phyloP scores from a whole-genome alignment of 2,888 invertebrate species.

The Ophion obscuratus region DNA sequence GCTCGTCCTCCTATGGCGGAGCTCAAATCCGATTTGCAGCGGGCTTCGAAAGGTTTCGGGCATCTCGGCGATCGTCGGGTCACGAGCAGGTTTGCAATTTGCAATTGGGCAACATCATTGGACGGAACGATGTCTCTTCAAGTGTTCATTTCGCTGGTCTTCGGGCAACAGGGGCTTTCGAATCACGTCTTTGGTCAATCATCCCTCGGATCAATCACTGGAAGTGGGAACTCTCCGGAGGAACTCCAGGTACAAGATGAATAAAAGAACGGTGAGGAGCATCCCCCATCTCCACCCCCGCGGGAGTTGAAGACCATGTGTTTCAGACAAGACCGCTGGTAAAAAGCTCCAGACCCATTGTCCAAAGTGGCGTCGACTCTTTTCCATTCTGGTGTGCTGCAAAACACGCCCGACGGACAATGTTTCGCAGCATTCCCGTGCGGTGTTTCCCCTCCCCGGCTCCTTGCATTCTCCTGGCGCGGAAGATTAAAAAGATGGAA shows the following conservation, averaged over 20 bases:
- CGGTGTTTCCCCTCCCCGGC: constrained; percentile 24
- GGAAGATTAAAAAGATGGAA: constrained; percentile 64
- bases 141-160: not conserved
- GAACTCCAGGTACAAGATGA: constrained; percentile 10
- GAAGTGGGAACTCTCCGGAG: not conserved
- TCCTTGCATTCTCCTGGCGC: constrained; percentile 36
- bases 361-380: constrained; percentile 65
- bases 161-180: not conserved
- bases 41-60: constrained; percentile 3
- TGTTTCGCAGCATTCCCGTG: constrained; percentile 40
- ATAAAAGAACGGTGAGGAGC: not conserved
- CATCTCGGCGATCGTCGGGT: not conserved
- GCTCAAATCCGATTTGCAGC: constrained; percentile 36
- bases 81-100: not conserved
- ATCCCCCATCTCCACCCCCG: not conserved
- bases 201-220: not conserved
- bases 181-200: not conserved
- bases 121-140: not conserved
- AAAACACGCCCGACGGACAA: constrained; percentile 42
- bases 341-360: constrained; percentile 56
- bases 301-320: constrained; percentile 6
- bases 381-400: constrained; percentile 51
- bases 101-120: not conserved
- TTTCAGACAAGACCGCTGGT: not conserved
- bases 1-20: not conserved